A percentile compares a stretch with the other conserved stretches of the same genome.
Evolutionary conservation across 2,797 vertebrate species (phyloP).

Genomic region (Otolemur crassicaudatus): DNA sequence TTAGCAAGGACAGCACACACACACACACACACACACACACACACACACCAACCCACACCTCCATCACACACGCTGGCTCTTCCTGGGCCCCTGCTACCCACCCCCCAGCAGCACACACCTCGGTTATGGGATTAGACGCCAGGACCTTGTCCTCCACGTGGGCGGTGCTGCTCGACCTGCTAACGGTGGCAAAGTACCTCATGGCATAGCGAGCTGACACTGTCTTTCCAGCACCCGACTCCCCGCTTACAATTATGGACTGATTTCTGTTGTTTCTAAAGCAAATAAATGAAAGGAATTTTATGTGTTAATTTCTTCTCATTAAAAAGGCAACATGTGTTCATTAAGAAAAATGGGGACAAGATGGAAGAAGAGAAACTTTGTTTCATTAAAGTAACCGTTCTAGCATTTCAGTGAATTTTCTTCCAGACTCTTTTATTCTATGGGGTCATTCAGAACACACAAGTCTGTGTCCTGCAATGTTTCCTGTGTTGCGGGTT

Average conservation of each 20-base stretch:
- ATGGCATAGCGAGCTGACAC: slow-evolving; percentile 97
- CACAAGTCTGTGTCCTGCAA: not conserved
- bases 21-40: too few relatives aligned
- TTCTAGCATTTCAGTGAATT: not conserved
- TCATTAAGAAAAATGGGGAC: not conserved
- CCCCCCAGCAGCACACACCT: slow-evolving; percentile 87
- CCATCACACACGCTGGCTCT: fast-evolving
- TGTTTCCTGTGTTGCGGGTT: not conserved
- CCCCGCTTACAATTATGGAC: slow-evolving; percentile 98
- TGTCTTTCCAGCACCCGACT: slow-evolving; percentile 98
- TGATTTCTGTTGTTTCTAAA: slow-evolving; percentile 96
- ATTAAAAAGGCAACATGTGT: not conserved
- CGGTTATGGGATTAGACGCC: slow-evolving; percentile 97
- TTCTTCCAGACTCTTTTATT: not conserved
- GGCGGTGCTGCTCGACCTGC: slow-evolving; percentile 94
- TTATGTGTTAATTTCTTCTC: not conserved
- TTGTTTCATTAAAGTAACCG: not conserved
- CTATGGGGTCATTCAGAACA: not conserved
- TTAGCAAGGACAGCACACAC: not conserved
- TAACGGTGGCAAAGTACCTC: slow-evolving; percentile 98
- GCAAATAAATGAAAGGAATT: slow-evolving; percentile 53
- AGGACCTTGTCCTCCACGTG: slow-evolving; percentile 97
- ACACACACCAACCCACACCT: not conserved
- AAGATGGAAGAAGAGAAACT: not conserved
- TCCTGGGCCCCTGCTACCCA: not conserved